A percentile compares a stretch with the other conserved stretches of the same genome.
Evolutionary conservation across 1,140 invertebrate genomes (phyloP).

Genomic region (Drosophila kurseongensis): DNA sequence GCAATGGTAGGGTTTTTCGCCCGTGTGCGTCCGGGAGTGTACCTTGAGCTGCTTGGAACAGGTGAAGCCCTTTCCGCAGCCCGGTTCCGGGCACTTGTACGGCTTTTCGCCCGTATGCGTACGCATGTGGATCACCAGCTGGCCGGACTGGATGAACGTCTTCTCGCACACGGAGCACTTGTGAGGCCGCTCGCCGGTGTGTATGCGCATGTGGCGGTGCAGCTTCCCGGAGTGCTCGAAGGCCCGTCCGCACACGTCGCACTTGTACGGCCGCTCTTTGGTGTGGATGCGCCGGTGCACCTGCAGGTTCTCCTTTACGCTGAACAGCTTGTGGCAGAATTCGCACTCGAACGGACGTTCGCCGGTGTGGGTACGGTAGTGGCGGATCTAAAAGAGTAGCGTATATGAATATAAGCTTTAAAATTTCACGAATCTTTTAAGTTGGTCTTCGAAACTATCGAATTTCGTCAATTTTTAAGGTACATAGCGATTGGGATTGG

Average conservation of each 20-base stretch:
- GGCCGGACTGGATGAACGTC: constrained; percentile 95
- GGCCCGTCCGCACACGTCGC: constrained; percentile 94
- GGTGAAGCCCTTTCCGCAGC: constrained; percentile 94
- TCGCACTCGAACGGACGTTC: constrained; percentile 95
- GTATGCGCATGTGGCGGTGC: constrained; percentile 96
- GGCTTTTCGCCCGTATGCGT: constrained; percentile 96
- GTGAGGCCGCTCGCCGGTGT: constrained; percentile 96
- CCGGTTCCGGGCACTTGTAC: constrained; percentile 92
- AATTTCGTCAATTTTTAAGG: too few relatives aligned
- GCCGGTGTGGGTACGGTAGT: constrained; percentile 96
- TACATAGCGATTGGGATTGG: too few relatives aligned
- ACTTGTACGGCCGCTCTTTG: constrained; percentile 92
- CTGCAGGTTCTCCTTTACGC: constrained; percentile 96
- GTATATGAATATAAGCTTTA: too few relatives aligned
- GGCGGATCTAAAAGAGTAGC: constrained; percentile 86
- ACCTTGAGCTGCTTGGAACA: constrained; percentile 96
- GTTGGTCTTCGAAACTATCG: too few relatives aligned
- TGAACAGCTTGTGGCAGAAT: constrained; percentile 96
- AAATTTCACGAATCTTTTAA: too few relatives aligned
- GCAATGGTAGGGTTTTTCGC: constrained; percentile 91
- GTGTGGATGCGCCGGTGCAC: constrained; percentile 96
- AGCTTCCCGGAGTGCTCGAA: constrained; percentile 97
- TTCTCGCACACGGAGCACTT: constrained; percentile 96
- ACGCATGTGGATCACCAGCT: constrained; percentile 93
- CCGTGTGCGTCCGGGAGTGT: constrained; percentile 92